phyloP scores from a whole-genome alignment of 2,113 vertebrate genomes.

The Syngnathoides biaculeatus region DNA sequence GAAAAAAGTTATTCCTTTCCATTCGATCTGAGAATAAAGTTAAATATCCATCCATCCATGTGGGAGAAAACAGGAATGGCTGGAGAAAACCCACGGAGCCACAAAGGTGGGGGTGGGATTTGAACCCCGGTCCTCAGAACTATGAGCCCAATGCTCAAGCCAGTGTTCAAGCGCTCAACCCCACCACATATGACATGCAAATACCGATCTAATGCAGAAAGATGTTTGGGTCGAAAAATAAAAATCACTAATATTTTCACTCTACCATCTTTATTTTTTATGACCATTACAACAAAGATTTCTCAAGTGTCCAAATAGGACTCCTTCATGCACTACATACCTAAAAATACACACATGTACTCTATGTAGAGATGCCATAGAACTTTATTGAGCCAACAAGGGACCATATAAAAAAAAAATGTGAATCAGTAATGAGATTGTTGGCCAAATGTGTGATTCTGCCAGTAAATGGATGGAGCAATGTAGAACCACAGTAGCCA shows the following conservation, averaged over 20 bases:
- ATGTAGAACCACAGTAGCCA: constrained; percentile 65
- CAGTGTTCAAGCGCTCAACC: neutral
- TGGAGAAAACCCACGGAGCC: too few relatives aligned
- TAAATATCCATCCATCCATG: neutral
- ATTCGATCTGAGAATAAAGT: constrained; percentile 16
- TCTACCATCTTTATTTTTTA: constrained; percentile 3
- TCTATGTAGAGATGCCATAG: constrained; percentile 58
- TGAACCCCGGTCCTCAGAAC: too few relatives aligned
- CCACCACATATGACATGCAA: neutral
- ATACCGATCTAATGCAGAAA: neutral
- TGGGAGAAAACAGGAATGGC: too few relatives aligned
- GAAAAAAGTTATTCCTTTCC: constrained; percentile 10
- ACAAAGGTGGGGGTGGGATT: too few relatives aligned
- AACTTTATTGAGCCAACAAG: constrained; percentile 37
- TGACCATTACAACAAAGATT: neutral
- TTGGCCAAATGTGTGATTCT: constrained; percentile 43
- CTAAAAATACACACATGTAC: constrained; percentile 61
- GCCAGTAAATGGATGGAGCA: constrained; percentile 61
- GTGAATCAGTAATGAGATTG: constrained; percentile 47
- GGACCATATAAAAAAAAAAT: constrained; percentile 45
- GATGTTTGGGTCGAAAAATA: neutral
- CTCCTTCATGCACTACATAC: constrained; percentile 19
- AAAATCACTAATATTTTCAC: neutral
- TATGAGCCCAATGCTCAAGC: too few relatives aligned
- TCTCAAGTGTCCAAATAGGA: constrained; percentile 3